phyloP scores from a whole-genome alignment of 1,140 invertebrate species.

The Hyles vespertilio region DNA sequence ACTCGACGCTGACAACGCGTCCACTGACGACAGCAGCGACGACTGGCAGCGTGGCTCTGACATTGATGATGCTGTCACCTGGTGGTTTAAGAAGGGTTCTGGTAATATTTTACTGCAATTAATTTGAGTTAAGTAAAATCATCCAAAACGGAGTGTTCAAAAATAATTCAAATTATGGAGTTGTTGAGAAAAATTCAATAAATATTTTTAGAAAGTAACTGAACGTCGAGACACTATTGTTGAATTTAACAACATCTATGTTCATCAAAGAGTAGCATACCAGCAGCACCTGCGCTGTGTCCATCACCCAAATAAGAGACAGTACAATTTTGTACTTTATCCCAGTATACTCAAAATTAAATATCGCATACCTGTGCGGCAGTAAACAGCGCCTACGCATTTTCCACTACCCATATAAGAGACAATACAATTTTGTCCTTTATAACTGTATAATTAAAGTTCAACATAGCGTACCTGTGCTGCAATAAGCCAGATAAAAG shows the following conservation, averaged over 20 bases:
- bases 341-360: neutral
- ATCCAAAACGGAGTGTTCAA: too few species aligned
- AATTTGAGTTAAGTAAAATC: too few species aligned
- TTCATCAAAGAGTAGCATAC: too few species aligned
- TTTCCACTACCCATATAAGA: slow-evolving; percentile 13
- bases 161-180: too few species aligned
- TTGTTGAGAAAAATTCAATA: too few species aligned
- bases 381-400: slow-evolving; percentile 26
- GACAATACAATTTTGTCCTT: too few species aligned
- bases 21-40: slow-evolving; percentile 21
- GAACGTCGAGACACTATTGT: too few species aligned
- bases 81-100: neutral
- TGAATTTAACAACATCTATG: too few species aligned
- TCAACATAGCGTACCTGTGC: slow-evolving; percentile 4
- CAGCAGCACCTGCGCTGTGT: too few species aligned
- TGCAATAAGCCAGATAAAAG: slow-evolving; percentile 12
- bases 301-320: neutral
- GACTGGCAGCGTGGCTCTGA: slow-evolving; percentile 19
- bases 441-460: too few species aligned
- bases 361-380: slow-evolving; percentile 25
- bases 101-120: too few species aligned
- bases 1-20: slow-evolving; percentile 13
- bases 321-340: neutral
- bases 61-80: slow-evolving; percentile 28
- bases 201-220: too few species aligned